A percentile compares a stretch with the other conserved stretches of the same genome.
phyloP scores from a whole-genome alignment of 2,113 vertebrate species.

The Perognathus longimembris region DNA sequence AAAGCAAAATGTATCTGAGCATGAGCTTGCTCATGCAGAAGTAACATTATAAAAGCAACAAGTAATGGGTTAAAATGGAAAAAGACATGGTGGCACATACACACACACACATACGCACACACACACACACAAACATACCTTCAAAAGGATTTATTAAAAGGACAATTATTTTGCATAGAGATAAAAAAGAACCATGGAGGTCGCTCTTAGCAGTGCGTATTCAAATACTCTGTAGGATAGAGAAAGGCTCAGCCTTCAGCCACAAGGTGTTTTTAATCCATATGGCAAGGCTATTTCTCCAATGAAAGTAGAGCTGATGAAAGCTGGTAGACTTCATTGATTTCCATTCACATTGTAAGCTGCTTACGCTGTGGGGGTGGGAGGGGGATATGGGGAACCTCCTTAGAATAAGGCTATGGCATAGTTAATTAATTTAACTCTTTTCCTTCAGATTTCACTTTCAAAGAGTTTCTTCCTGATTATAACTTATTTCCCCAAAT shows the following conservation, averaged over 20 bases:
- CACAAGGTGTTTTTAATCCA: not conserved
- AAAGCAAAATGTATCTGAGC: not conserved
- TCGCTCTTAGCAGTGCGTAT: not conserved
- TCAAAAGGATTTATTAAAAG: not conserved
- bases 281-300: not conserved
- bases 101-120: not conserved
- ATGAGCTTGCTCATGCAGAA: not conserved
- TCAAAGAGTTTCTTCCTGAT: not conserved
- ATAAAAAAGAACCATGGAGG: not conserved
- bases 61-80: not conserved
- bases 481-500: not conserved
- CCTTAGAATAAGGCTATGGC: not conserved
- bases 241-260: not conserved
- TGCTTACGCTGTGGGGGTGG: not conserved
- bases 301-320: not conserved
- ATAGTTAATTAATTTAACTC: constrained; percentile 35
- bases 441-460: constrained; percentile 35
- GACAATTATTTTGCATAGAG: not conserved
- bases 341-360: not conserved
- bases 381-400: not conserved
- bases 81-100: not conserved
- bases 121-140: not conserved
- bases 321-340: not conserved
- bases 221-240: not conserved
- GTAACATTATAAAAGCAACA: constrained; percentile 20